Conservation (phyloP, 2,113 vertebrate species). For the Hyla sarda region DNA sequence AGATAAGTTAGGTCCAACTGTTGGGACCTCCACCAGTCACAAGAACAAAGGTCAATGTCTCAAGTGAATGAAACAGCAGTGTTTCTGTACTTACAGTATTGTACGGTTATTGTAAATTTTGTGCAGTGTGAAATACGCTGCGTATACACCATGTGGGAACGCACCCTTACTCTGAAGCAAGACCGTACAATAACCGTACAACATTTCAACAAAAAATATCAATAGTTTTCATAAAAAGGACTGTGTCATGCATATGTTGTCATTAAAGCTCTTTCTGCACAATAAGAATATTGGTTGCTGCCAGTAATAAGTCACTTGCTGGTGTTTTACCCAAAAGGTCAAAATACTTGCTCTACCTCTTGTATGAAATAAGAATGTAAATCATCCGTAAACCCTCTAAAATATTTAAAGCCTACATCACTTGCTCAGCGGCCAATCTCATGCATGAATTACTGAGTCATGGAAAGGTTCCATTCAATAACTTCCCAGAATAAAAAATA, state of each 20-base stretch:
- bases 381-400: constrained; percentile 9
- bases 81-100: too few species aligned
- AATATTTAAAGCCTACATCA: constrained; percentile 37
- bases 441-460: constrained; percentile 44
- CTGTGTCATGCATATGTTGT: background rate
- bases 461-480: constrained; percentile 39
- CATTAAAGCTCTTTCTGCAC: background rate
- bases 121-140: too few species aligned
- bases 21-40: too few species aligned
- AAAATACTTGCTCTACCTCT: constrained; percentile 32
- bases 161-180: background rate
- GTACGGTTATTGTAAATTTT: too few species aligned
- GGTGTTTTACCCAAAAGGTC: constrained; percentile 1
- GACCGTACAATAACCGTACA: background rate
- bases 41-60: too few species aligned
- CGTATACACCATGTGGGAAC: too few species aligned
- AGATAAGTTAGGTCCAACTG: too few species aligned
- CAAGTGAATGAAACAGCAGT: too few species aligned
- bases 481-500: constrained; percentile 19
- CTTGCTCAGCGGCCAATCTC: constrained; percentile 39
- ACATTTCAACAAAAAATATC: background rate
- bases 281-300: background rate
- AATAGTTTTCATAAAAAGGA: background rate
- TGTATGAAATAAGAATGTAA: constrained; percentile 26
- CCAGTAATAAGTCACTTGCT: background rate